phyloP scores from a whole-genome alignment of 1,140 invertebrate species.

The Lycorma delicatula region DNA sequence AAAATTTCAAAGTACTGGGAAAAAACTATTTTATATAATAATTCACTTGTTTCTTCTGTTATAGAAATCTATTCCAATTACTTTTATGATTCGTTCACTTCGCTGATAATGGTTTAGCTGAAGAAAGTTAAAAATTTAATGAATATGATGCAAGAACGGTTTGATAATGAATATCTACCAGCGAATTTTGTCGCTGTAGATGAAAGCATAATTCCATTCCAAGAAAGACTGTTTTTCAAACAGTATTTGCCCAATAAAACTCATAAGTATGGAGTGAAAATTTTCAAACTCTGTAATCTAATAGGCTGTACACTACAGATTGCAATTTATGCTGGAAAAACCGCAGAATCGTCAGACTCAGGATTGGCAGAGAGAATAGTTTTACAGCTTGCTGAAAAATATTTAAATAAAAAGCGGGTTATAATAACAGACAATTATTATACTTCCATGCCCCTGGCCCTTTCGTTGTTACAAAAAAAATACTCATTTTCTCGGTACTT shows the following conservation, averaged over 20 bases:
- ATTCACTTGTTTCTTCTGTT: background rate
- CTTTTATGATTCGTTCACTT: background rate
- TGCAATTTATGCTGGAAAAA: slow-evolving; percentile 6
- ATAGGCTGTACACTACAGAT: slow-evolving; percentile 25
- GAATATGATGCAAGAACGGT: background rate
- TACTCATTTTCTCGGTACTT: slow-evolving; percentile 25
- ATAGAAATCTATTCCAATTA: slow-evolving; percentile 1
- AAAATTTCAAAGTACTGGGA: background rate
- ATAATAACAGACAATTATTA: background rate
- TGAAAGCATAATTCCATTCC: slow-evolving; percentile 34
- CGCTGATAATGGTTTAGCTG: slow-evolving; percentile 1
- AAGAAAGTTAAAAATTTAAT: background rate
- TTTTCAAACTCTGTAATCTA: slow-evolving; percentile 31
- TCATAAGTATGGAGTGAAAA: slow-evolving; percentile 35
- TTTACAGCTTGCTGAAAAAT: background rate
- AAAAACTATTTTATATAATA: slow-evolving; percentile 1
- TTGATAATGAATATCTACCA: background rate
- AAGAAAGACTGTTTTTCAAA: slow-evolving; percentile 32
- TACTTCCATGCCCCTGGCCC: background rate
- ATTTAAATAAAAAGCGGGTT: background rate
- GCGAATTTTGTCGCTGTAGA: slow-evolving; percentile 33
- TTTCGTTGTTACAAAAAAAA: background rate
- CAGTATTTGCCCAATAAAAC: slow-evolving; percentile 34
- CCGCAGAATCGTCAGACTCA: background rate
- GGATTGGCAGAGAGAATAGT: background rate